These are phyloP conservation scores for Anarsia innoxiella DNA, from an alignment of 2,888 invertebrate species.

Conservation along the genomic window DNA sequence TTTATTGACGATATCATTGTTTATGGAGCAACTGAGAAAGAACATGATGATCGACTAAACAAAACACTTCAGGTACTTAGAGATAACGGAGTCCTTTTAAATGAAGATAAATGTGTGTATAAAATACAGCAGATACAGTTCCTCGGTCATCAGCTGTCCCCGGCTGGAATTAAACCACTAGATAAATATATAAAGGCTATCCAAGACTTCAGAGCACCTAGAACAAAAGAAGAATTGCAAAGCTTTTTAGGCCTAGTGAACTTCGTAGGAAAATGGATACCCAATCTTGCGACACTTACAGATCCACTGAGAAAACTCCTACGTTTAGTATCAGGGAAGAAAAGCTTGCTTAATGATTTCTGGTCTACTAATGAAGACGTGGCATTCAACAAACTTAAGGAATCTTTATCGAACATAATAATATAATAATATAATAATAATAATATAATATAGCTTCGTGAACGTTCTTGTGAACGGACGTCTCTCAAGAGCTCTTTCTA, in stretches of 20 bases:
- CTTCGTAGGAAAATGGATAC: constrained; percentile 14
- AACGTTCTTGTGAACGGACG: no score
- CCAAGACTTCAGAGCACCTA: constrained; percentile 18
- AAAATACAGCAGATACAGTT: constrained; percentile 22
- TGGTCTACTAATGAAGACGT: no score
- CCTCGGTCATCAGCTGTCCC: constrained; percentile 27
- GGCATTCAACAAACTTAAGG: no score
- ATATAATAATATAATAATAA: no score
- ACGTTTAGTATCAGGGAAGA: no score
- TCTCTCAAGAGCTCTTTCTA: no score
- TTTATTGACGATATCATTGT: constrained; percentile 43
- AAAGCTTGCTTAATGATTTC: no score
- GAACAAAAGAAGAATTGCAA: constrained; percentile 16
- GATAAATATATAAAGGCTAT: constrained; percentile 26
- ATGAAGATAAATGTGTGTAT: constrained; percentile 29
- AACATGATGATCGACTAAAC: constrained; percentile 27
- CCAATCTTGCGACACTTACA: constrained; percentile 2
- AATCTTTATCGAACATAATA: no score
- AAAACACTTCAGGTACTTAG: constrained; percentile 16
- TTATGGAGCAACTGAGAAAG: constrained; percentile 11
- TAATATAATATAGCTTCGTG: no score
- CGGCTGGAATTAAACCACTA: constrained; percentile 26
- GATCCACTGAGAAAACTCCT: constrained; percentile 9
- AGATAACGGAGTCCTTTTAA: constrained; percentile 15
- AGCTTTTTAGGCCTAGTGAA: constrained; percentile 21